Evolutionary conservation across 2,888 invertebrate genomes (phyloP), one percentile per base, ranked within the genome.

Genomic region (Sarcophaga caerulescens): DNA sequence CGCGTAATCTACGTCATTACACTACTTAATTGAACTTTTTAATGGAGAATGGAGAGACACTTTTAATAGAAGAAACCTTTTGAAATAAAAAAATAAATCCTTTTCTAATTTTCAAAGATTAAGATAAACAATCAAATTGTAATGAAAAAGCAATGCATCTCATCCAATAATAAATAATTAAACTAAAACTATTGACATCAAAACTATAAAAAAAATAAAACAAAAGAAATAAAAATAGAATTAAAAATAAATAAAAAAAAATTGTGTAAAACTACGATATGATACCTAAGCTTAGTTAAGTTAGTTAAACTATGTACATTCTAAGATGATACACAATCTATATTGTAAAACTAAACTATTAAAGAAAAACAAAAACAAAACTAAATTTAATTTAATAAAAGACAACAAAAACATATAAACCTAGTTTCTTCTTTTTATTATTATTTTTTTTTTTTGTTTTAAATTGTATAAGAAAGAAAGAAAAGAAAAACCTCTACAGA

Each of bases 61-160:
- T 52, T 66, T 2, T n/a, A 76, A 19, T 4, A 6, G 3, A 19
- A 60, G 5, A 60, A n/a, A 44, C 52, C 57, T 19, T 8, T n/a
- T 35, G 6, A 35, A 47, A 60, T 47, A 59, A 47, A 19, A 25
- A 1, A 62, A 81, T 12, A 44, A 14, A 25, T 45, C 21, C 23
- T 14, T 68, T 35, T 10, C 11, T 45, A 12, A 70, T 65, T 52
- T 14, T 14, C 12, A 2, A 52, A 52, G 17, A n/a, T n/a, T 14
- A 52, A 52, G 3, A 52, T 14, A 52, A 52, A 52, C 52, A 85
- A 85, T 85, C 79, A 85, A 83, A 57, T 68, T 62, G 76, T 83
- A 85, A 80, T 83, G 25, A 69, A 84, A 79, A 88, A 88, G 88
- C 87, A 88, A 88, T 88, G 87, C 87, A 89, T 86, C 85, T 87